These are phyloP conservation scores for Hydrozoanthus gracilis DNA, from an alignment of 92 coral and sea anemone species.

Conservation along the genomic window DNA sequence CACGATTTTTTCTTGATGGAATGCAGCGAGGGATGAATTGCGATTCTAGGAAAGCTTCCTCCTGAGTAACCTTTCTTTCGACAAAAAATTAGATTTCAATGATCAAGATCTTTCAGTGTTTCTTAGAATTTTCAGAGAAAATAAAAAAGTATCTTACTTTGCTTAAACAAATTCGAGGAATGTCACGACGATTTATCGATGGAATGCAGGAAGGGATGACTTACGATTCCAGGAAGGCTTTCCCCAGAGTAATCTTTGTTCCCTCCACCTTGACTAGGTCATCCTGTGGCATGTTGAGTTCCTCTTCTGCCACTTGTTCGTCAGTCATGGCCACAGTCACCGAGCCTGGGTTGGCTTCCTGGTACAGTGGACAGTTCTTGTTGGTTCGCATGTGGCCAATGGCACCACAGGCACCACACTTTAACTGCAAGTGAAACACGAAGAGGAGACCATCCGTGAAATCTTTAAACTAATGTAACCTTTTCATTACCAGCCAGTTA, in stretches of 20 bases:
- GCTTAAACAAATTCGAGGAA: neutral
- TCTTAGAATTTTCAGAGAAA: no score
- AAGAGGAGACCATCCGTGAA: neutral
- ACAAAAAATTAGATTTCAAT: slow-evolving; percentile 1
- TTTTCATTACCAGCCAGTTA: neutral
- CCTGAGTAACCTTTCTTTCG: slow-evolving; percentile 97
- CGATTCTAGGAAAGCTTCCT: slow-evolving; percentile 97
- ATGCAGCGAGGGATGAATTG: slow-evolving; percentile 52
- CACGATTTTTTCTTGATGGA: no score
- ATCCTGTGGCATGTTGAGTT: slow-evolving; percentile 98
- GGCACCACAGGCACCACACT: slow-evolving; percentile 99
- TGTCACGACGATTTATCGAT: no score
- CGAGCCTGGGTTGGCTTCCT: slow-evolving; percentile 86
- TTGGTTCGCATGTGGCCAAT: slow-evolving; percentile 99
- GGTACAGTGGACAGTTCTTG: slow-evolving; percentile 98
- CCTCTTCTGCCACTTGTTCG: slow-evolving; percentile 98
- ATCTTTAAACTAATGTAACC: neutral
- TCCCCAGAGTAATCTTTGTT: slow-evolving; percentile 98
- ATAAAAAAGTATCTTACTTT: neutral
- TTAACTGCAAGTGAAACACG: slow-evolving; percentile 61
- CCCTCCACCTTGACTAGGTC: slow-evolving; percentile 98
- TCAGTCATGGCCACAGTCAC: slow-evolving; percentile 98
- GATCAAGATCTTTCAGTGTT: neutral
- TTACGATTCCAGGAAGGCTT: slow-evolving; percentile 97
- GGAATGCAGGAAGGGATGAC: slow-evolving; percentile 30